Evolutionary conservation across 2,888 invertebrate species (phyloP), one percentile per base, ranked within the genome.

Genomic region (Heliothis peltigera): DNA sequence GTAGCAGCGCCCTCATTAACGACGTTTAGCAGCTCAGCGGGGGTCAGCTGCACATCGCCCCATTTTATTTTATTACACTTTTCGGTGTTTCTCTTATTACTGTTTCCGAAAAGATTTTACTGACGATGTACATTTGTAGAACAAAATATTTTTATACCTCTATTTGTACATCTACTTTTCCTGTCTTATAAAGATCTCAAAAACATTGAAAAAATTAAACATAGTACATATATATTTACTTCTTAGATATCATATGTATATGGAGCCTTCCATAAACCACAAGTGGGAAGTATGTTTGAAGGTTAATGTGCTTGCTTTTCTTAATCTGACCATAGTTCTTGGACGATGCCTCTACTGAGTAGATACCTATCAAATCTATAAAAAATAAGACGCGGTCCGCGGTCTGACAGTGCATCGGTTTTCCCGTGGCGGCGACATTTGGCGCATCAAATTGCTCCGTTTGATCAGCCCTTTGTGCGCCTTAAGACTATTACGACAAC

Each of bases 401-500:
- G 22, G 4, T 42, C 8, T 44, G 15, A 12, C n/a, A 43, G 5
- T 39, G 46, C 35, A 35, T 53, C 43, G 43, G 35, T n/a, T 63
- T 62, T 8, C 17, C 39, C 32, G 62, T 28, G 59, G 59, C 61
- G 47, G 51, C 86, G 91, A 94, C 94, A 94, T 93, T 94, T 94
- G 93, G 93, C 86, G 90, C 87, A 84, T 90, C 87, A 89, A 92
- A 92, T 92, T 91, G 91, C 87, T 82, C 85, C 91, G 92, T 92
- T 92, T 91, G 91, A 91, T 91, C 91, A 87, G 89, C 85, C 92
- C 91, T 92, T 93, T 93, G 92, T 92, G 80, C 86, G 90, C 87
- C 88, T 88, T 93, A 93, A 94, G 92, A 91, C 91, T 88, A 92
- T 94, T 94, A 94, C 84, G 80, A 88, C 87, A 93, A 93, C 89